phyloP scores from a whole-genome alignment of 2,113 vertebrate genomes.

The Cyprinus carpio region DNA sequence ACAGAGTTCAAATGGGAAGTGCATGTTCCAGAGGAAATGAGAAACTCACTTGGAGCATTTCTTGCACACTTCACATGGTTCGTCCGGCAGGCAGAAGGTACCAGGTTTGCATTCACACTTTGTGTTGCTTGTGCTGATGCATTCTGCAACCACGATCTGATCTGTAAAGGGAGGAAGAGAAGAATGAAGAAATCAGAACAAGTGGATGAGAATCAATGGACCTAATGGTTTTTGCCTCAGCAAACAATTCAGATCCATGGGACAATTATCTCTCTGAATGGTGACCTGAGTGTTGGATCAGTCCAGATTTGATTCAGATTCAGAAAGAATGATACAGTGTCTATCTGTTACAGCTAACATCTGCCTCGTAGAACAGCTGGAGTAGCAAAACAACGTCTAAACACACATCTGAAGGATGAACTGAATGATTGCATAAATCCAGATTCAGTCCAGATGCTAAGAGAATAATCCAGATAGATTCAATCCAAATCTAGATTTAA shows the following conservation, averaged over 20 bases:
- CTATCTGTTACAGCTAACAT: background rate
- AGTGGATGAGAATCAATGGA: background rate
- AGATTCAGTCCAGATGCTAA: no score
- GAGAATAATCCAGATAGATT: background rate
- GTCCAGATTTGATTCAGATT: background rate
- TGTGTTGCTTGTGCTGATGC: constrained; percentile 70
- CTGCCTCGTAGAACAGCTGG: background rate
- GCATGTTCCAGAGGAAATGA: background rate
- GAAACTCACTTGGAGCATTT: constrained; percentile 71
- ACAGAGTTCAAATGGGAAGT: background rate
- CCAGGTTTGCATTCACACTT: constrained; percentile 71
- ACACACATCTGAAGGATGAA: background rate
- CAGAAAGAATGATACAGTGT: background rate
- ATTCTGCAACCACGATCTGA: constrained; percentile 63
- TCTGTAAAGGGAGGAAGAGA: constrained; percentile 59
- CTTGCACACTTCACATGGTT: constrained; percentile 80
- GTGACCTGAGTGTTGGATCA: background rate
- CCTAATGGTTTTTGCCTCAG: background rate
- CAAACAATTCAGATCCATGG: background rate
- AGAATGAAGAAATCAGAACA: background rate
- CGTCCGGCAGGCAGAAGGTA: constrained; percentile 75
- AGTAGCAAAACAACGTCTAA: background rate
- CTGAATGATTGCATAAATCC: background rate
- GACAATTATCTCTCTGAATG: background rate
- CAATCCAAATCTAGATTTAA: background rate